Base-by-base conservation (phyloP, 1,140 invertebrate species). In the Theocolax elegans region DNA sequence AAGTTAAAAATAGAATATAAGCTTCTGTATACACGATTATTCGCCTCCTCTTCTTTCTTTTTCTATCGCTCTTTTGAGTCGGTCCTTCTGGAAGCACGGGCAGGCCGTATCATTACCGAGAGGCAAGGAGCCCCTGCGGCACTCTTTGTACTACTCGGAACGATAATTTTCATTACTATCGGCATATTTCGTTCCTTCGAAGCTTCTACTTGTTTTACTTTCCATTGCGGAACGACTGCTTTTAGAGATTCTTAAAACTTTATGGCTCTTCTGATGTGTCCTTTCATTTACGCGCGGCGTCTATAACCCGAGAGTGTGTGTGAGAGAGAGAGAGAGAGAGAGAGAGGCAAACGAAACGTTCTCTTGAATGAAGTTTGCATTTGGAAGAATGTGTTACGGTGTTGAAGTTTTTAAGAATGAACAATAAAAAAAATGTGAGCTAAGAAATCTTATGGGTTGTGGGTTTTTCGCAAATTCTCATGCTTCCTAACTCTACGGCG, bases 131-230 rank as follows among this genome's bases (percentile, higher is more conserved):
- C 59, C 66, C 75, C 72, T 54, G 73, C 76, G 77, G 78, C 76
- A 70, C 58, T 78, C 74, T 77, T 78, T 79, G 76, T 79, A 62
- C 65, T 69, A 62, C 27, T 73, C 66, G 70, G 31, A 44, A 60
- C 42, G 48, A 69, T 76, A 78, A 77, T 62, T 77, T 78, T 77
- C 74, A 77, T 78, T 77, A 73, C 74, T 77, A 78, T 77, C 74
- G 74, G 71, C 69, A 62, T 67, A 67, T 69, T 74, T 70, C 51
- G 29, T 68, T 46, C 63, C 66, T 44, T 38, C 31, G 58, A 44
- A 25, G 17, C 19, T 67, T 10, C 53, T 53, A 38, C 46, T 42
- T 65, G 65, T 68, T 68, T 68, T 67, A 49, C 25, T 68, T 67
- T 67, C 31, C 23, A 13, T 17, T 1, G 15, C 40, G 21, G 15